Evolutionary conservation across 1,140 invertebrate genomes (phyloP).

Genomic region (Temnothorax longispinosus): DNA sequence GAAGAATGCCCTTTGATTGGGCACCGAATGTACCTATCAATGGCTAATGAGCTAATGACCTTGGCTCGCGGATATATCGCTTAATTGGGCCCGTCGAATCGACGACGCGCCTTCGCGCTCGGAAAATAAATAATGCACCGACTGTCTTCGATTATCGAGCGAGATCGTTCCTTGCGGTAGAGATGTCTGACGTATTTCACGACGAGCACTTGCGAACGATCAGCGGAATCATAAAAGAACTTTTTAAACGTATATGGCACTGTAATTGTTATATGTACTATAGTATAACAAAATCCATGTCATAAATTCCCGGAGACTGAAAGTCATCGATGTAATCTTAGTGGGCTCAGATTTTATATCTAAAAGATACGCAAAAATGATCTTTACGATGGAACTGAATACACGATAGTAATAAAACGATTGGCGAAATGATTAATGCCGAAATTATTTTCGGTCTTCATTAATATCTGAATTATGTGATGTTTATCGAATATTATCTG

Average conservation of each 20-base stretch:
- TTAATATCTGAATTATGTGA: not conserved
- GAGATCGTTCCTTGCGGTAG: conserved; percentile 27
- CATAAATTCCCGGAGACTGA: conserved; percentile 25
- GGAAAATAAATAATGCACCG: conserved; percentile 62
- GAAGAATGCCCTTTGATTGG: conserved; percentile 82
- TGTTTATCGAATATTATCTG: not conserved
- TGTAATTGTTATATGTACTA: conserved; percentile 19
- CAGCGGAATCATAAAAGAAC: not conserved
- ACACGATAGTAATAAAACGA: not conserved
- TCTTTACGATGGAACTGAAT: not conserved
- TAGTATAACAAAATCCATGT: conserved; percentile 16
- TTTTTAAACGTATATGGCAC: not conserved
- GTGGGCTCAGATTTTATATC: not conserved
- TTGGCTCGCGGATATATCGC: conserved; percentile 46
- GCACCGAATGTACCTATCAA: conserved; percentile 71
- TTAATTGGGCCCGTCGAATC: conserved; percentile 74
- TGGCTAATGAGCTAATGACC: conserved; percentile 78
- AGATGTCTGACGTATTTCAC: conserved; percentile 46
- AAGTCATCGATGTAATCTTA: conserved; percentile 3
- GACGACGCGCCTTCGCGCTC: conserved; percentile 41
- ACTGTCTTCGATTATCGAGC: conserved; percentile 54
- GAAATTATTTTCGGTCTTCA: conserved; percentile 1
- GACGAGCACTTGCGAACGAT: conserved; percentile 5
- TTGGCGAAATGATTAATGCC: conserved; percentile 12
- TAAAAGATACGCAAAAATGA: not conserved